Evolutionary conservation across 37 sponge, comb jelly and placozoan species (phyloP).

Genomic region (Chondrosia reniformis): DNA sequence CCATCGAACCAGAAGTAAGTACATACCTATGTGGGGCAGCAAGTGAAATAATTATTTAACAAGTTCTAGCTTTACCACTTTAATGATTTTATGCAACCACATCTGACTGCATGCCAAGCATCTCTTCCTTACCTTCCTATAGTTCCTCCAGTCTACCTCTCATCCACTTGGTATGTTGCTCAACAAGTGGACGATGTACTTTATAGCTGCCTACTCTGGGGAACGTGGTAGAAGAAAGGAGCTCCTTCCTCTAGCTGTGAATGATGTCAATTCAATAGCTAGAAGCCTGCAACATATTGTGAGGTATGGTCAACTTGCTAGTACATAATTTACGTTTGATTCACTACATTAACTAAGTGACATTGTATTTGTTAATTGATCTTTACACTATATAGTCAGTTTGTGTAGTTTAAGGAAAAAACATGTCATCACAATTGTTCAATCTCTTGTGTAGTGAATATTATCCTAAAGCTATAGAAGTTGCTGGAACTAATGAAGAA

Average conservation of each 20-base stretch:
- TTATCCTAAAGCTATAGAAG: background rate
- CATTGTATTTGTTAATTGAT: too few species aligned
- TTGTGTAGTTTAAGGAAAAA: too few species aligned
- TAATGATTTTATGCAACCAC: background rate
- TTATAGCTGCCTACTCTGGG: constrained; percentile 10
- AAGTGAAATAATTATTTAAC: too few species aligned
- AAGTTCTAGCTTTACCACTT: too few species aligned
- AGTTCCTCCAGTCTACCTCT: constrained; percentile 14
- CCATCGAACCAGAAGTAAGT: too few species aligned
- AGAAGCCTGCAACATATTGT: background rate
- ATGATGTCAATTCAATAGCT: background rate
- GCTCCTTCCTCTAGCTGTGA: constrained; percentile 3
- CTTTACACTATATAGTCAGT: too few species aligned
- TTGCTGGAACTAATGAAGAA: background rate
- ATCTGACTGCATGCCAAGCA: too few species aligned
- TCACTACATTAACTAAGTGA: too few species aligned
- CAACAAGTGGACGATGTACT: constrained; percentile 20
- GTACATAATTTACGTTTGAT: too few species aligned
- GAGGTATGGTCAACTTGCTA: too few species aligned
- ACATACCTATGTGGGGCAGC: too few species aligned
- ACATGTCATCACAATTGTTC: too few species aligned
- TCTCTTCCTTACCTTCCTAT: background rate
- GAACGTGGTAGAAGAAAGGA: background rate
- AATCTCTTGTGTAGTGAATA: background rate
- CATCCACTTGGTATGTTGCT: constrained; percentile 18